Evolutionary conservation across 2,888 invertebrate species (phyloP), one percentile per base, ranked within the genome.

Genomic region (Neoitamus cyanurus): DNA sequence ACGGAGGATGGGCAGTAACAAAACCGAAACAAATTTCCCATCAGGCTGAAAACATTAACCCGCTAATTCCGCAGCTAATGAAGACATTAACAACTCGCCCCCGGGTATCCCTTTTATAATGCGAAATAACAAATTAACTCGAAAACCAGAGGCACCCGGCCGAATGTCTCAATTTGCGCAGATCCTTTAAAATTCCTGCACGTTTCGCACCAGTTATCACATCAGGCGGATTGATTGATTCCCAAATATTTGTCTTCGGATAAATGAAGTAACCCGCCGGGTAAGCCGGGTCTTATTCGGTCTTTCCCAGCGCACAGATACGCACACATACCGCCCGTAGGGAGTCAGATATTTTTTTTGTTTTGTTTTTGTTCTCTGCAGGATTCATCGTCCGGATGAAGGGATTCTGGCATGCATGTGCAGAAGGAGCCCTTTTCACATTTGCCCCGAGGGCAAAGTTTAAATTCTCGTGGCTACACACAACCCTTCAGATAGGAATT

Each of bases 401-500:
- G 80, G 80, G 58, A 28, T 20, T 28, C 6, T 42, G 20, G 77
- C 28, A 77, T 80, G 68, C 48, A 68, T 80, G 48, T 80, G 42
- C 46, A 77, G 30, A 70, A 46, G 48, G 75, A 46, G 46, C 25
- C 42, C 80, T 36, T 80, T 80, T 68, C 34, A 36, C 58, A 80
- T 80, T 80, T 68, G 20, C 31, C 70, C 80, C 80, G 68, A 83
- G 82, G 37, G 70, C 42, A 83, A 83, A 72, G 70, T 83, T 83
- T 37, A 84, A 85, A 85, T 85, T 85, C 72, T 83, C 82, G 85
- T 85, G 85, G 85, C 83, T 85, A 83, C 84, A 85, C 85, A 72
- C 85, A 85, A 84, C 84, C 75, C 83, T 85, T 83, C 85, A 83
- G 72, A 83, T 72, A 42, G 83, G 72, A 83, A 72, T 83, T 83